phyloP scores from a whole-genome alignment of 2,113 vertebrate species.

The Leucosticte australis region DNA sequence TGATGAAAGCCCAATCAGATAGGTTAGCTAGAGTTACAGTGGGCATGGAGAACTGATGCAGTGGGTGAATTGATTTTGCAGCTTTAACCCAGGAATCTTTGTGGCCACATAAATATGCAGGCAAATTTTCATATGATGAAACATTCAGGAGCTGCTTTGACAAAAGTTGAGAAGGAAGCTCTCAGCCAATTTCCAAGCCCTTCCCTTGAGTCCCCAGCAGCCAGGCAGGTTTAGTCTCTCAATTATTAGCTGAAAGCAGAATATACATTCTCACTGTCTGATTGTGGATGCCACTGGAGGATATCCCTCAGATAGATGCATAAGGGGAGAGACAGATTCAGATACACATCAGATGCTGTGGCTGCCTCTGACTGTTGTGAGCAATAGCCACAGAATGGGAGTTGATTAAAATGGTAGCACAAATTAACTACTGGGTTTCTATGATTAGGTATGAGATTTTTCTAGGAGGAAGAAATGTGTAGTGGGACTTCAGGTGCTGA shows the following conservation, averaged over 20 bases:
- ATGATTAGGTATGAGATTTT: background rate
- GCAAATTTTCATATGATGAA: conserved; percentile 10
- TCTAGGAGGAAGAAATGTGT: background rate
- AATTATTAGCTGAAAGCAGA: conserved; percentile 50
- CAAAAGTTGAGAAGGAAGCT: conserved; percentile 18
- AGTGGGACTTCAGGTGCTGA: background rate
- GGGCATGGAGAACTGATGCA: background rate
- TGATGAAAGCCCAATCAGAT: background rate
- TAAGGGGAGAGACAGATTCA: background rate
- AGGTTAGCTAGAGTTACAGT: background rate
- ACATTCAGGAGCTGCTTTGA: background rate
- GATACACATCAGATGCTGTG: background rate
- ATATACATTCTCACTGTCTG: background rate
- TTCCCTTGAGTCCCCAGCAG: conserved; percentile 23
- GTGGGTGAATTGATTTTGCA: background rate
- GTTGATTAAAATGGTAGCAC: background rate
- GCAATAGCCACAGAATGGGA: background rate
- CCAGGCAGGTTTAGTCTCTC: conserved; percentile 41
- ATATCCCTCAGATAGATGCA: background rate
- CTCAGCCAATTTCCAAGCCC: conserved; percentile 21
- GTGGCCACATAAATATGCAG: background rate
- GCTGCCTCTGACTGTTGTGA: background rate
- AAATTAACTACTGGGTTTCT: background rate
- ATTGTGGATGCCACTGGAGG: background rate
- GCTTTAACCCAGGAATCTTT: background rate